Evolutionary conservation across 2,797 vertebrate genomes (phyloP), one percentile per base, ranked within the genome.

Genomic region (Choloepus didactylus): DNA sequence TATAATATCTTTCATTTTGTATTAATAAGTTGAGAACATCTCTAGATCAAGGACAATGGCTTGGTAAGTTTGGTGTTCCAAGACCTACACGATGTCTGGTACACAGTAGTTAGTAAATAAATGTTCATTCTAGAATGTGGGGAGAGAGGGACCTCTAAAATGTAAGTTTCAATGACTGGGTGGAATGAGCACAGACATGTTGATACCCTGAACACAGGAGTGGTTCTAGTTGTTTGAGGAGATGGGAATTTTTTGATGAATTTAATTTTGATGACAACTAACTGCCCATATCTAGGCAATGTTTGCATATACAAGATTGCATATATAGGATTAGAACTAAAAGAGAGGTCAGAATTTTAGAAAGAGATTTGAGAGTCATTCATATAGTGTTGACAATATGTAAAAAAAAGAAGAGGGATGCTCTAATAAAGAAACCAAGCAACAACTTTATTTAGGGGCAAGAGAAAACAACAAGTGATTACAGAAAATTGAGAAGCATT

Each of bases 401-500:
- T 64, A 5, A 72, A 84, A 87, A 82, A 54, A 49, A 49, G 10
- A 49, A 49, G 2, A 83, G 9, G 9, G 46, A 10, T 56, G 9
- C 5, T 73, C 5, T 82, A 87, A 51, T 51, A 76, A 86, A 92
- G 44, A 7, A 85, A 85, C 23, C 1, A 7, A 89, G 44, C 21
- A 64, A 67, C 3, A 77, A n/a, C 2, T 72, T 54, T 46, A 19
- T 54, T 23, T 75, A 7, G 4, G 38, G 41, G 0, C 25, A 73
- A n/a, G 66, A 62, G 41, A 85, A 86, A 46, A 35, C 56, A 92
- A 79, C 27, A 70, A 44, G 27, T 79, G 9, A 89, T 21, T 29
- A 54, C 2, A 95, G 66, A 94, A 95, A 49, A 75, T 8, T 87
- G 14, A 85, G 19, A 60, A 87, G 76, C 86, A 79, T 38, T 79